These are phyloP conservation scores for Salvelinus fontinalis DNA, from an alignment of 2,113 vertebrate genomes.

Conservation along the genomic window DNA sequence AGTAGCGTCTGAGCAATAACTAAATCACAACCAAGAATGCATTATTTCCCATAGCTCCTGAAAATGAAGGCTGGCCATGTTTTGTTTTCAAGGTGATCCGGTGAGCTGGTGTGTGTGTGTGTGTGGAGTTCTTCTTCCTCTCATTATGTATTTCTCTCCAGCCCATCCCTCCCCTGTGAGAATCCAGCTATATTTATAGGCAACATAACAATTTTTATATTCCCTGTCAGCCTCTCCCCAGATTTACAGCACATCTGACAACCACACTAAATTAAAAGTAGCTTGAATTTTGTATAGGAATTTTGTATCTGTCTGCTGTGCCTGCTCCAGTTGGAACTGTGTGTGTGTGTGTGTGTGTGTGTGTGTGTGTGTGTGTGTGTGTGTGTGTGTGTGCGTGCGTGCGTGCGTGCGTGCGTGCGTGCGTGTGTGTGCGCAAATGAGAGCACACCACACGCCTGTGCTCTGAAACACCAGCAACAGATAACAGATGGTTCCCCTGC, in stretches of 20 bases:
- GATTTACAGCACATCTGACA: constrained; percentile 67
- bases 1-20: not conserved
- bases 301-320: constrained; percentile 67
- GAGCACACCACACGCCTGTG: constrained; percentile 40
- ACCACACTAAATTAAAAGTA: constrained; percentile 54
- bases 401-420: not conserved
- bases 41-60: not conserved
- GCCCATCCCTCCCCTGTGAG: constrained; percentile 42
- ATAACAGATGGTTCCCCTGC: constrained; percentile 76
- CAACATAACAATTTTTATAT: constrained; percentile 63
- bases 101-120: not conserved
- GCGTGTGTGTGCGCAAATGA: constrained; percentile 12
- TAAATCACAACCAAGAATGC: not conserved
- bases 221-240: constrained; percentile 57
- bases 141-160: constrained; percentile 57
- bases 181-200: constrained; percentile 69
- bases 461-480: constrained; percentile 73
- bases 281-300: constrained; percentile 68
- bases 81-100: constrained; percentile 57
- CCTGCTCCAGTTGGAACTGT: constrained; percentile 43
- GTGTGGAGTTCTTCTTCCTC: constrained; percentile 33
- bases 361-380: too few species aligned
- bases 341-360: not conserved
- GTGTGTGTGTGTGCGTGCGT: too few species aligned
- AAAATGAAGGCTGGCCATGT: constrained; percentile 20